Base-by-base conservation (phyloP, 2,113 vertebrate species). In the Ammodytes marinus region DNA sequence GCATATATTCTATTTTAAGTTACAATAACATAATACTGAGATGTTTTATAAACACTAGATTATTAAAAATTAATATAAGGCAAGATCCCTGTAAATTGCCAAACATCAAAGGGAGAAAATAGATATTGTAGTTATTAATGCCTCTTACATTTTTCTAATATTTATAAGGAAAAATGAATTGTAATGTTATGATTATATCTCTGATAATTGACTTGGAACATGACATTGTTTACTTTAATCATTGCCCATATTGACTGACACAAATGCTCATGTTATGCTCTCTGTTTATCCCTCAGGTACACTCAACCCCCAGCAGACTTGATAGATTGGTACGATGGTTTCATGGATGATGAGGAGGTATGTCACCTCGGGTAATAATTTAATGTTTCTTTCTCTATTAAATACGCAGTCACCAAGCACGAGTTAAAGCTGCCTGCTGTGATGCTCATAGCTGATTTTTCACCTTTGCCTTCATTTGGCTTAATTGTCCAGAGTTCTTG, bases 301-400 rank as follows among this genome's bases (percentile, higher is more conserved):
- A 99, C 98, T 89, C 98, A 99, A 27, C 98, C 98, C 68, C 98
- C 98, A 88, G 93, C 97, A 92, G 98, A 99, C 91, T 95, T 99
- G 17, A 95, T 98, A 92, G 98, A 99, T 84, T 99, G 98, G 98
- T 99, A 97, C 96, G 98, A 99, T 88, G 96, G 96, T 80, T 99
- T 99, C 94, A 96, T 99, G 95, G 98, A 99, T 97, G 98, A 99
- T 95, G 98, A 99, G 95, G 98, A 99, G 98, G 98, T 99, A 99
- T 99, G 98, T 99, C 97, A 79, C 50, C 94, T 85, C 97, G 97
- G 98, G 97, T 98, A 99, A 99, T 99, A 95, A 94, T 96, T 97
- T 87, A 52, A 95, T 73, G 68, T 93, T 93, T 91, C 86, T 94
- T 85, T 86, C 80, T 87, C 76, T 74, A 82, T 79, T 80, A 59